A percentile compares a stretch with the other conserved stretches of the same genome.
phyloP scores from a whole-genome alignment of 2,113 vertebrate species.

The Larimichthys polyactis region DNA sequence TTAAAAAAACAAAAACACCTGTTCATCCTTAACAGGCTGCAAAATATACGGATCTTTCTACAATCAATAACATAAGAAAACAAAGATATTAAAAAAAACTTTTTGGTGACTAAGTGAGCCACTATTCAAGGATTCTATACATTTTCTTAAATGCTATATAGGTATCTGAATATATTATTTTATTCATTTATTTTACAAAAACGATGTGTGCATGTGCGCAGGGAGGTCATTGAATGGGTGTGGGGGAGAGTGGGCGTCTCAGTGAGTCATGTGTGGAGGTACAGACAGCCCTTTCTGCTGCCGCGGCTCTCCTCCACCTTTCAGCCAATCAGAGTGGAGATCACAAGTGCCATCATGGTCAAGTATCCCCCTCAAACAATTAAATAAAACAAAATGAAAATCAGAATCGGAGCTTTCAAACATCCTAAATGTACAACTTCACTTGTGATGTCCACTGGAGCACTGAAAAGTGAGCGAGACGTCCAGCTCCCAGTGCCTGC shows the following conservation, averaged over 20 bases:
- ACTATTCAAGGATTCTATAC: constrained; percentile 85
- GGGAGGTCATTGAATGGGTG: constrained; percentile 57
- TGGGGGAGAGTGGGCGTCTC: constrained; percentile 53
- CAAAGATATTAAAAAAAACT: constrained; percentile 41
- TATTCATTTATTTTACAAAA: constrained; percentile 83
- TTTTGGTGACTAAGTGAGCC: constrained; percentile 83
- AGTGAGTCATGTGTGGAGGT: constrained; percentile 29
- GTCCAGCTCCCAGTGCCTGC: constrained; percentile 68
- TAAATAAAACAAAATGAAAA: neutral
- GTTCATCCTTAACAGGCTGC: constrained; percentile 48
- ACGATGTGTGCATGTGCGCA: constrained; percentile 19
- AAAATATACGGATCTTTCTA: constrained; percentile 66
- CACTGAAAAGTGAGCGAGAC: constrained; percentile 21
- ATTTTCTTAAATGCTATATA: constrained; percentile 83
- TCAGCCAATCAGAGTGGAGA: constrained; percentile 39
- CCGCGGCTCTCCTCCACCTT: constrained; percentile 21
- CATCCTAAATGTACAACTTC: constrained; percentile 3
- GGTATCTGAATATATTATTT: constrained; percentile 86
- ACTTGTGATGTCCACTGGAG: constrained; percentile 12
- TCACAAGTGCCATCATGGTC: constrained; percentile 4
- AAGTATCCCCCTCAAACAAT: neutral
- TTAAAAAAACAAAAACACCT: constrained; percentile 36
- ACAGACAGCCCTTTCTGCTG: constrained; percentile 68
- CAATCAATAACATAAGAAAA: constrained; percentile 65
- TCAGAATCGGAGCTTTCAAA: neutral